A percentile compares a stretch with the other conserved stretches of the same genome.
Conservation (phyloP, 92 coral and sea anemone genomes). For the Phenganax stokvisi region DNA sequence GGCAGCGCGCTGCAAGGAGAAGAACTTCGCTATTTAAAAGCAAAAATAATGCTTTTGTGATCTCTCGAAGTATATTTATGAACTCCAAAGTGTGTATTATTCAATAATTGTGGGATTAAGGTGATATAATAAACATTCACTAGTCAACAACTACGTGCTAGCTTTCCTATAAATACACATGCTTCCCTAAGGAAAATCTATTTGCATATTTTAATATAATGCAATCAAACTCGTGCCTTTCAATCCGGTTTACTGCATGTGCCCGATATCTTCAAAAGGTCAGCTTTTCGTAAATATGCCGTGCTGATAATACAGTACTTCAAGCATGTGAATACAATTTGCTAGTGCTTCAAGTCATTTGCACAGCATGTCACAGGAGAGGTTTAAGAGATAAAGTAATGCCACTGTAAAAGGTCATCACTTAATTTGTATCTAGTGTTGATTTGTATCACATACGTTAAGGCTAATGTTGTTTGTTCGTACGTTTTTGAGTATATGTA, state of each 20-base stretch:
- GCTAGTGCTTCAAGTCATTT: not conserved
- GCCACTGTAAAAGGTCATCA: constrained; percentile 11
- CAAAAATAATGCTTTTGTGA: not conserved
- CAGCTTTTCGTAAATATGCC: constrained; percentile 1
- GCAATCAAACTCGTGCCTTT: not conserved
- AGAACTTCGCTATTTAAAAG: not conserved
- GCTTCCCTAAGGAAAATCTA: constrained; percentile 5
- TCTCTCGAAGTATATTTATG: too few species aligned
- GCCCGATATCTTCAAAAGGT: constrained; percentile 14
- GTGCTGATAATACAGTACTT: constrained; percentile 1
- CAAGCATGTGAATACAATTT: not conserved
- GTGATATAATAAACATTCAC: too few species aligned
- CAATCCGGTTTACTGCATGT: constrained; percentile 3
- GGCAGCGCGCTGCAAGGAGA: not conserved
- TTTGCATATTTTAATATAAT: constrained; percentile 13
- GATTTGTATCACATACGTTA: not conserved
- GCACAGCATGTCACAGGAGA: not conserved
- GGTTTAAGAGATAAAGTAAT: not conserved
- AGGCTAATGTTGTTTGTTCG: not conserved
- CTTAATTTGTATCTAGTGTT: not conserved
- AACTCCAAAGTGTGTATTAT: too few species aligned
- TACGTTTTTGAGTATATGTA: not conserved
- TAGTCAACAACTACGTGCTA: too few species aligned
- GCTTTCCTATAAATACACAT: not conserved
- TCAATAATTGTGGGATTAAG: too few species aligned